A percentile compares a stretch with the other conserved stretches of the same genome.
Evolutionary conservation across 2,113 vertebrate genomes (phyloP).

Genomic region (Orthochromis indermauri): DNA sequence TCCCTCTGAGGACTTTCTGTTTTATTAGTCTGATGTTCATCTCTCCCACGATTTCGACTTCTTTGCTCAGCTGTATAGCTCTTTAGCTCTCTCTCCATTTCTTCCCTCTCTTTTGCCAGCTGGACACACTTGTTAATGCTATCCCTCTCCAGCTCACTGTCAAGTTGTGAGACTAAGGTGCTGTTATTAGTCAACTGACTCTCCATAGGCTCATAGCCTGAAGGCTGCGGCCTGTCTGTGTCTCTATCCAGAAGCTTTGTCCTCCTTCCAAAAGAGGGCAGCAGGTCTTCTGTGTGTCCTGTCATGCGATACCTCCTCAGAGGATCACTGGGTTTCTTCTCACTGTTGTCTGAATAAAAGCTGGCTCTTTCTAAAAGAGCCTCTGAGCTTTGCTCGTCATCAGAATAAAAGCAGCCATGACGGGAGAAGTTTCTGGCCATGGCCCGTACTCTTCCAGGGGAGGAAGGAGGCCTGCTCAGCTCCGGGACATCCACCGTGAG

Average conservation of each 20-base stretch:
- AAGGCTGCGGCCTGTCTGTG: neutral
- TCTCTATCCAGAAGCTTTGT: slow-evolving; percentile 40
- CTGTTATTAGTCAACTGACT: slow-evolving; percentile 53
- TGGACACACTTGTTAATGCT: slow-evolving; percentile 60
- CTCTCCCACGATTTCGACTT: neutral
- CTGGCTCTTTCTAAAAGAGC: slow-evolving; percentile 65
- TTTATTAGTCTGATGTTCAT: slow-evolving; percentile 4
- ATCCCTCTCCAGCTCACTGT: slow-evolving; percentile 51
- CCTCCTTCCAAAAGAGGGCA: slow-evolving; percentile 48
- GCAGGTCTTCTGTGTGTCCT: slow-evolving; percentile 43
- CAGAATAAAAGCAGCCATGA: slow-evolving; percentile 72
- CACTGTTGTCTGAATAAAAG: slow-evolving; percentile 70
- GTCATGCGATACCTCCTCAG: slow-evolving; percentile 28
- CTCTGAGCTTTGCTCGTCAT: slow-evolving; percentile 67
- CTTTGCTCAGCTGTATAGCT: slow-evolving; percentile 37
- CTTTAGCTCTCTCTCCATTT: slow-evolving; percentile 65
- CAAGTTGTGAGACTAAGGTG: slow-evolving; percentile 58
- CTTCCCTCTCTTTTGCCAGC: slow-evolving; percentile 64
- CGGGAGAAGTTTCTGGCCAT: slow-evolving; percentile 72
- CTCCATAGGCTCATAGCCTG: slow-evolving; percentile 44
- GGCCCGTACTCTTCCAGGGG: slow-evolving; percentile 65
- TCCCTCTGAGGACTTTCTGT: slow-evolving; percentile 27
- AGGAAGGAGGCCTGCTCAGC: slow-evolving; percentile 48
- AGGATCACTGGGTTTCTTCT: slow-evolving; percentile 56
- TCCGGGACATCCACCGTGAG: slow-evolving; percentile 53